phyloP scores from a whole-genome alignment of 2,888 invertebrate species.

The Lamellibrachia satsuma region DNA sequence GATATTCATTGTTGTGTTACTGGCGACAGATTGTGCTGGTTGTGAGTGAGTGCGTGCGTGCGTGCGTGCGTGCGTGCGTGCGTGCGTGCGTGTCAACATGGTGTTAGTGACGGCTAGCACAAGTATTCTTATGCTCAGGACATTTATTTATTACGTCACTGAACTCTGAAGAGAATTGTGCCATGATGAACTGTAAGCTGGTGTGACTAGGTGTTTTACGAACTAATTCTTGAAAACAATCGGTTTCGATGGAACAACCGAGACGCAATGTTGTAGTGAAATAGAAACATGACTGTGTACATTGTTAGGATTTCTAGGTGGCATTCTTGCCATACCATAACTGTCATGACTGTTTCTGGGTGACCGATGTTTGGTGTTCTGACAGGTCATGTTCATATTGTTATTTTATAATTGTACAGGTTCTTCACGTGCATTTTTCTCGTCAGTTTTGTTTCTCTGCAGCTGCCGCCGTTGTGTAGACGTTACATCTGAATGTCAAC shows the following conservation, averaged over 20 bases:
- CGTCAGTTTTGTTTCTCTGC: neutral
- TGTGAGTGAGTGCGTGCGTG: neutral
- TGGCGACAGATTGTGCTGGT: neutral
- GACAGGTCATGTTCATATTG: neutral
- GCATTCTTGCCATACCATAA: neutral
- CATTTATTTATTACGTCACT: conserved; percentile 6
- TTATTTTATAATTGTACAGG: neutral
- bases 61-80: neutral
- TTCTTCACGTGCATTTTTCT: neutral
- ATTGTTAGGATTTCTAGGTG: neutral
- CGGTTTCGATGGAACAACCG: neutral
- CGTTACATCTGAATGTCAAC: neutral
- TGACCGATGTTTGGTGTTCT: neutral
- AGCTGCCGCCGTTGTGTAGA: conserved; percentile 9
- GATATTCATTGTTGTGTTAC: neutral
- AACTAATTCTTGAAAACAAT: neutral
- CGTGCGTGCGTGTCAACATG: neutral
- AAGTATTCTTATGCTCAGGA: conserved; percentile 7
- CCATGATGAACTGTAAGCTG: neutral
- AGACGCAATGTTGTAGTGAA: neutral
- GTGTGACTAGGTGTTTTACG: neutral
- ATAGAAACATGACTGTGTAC: neutral
- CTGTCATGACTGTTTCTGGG: neutral
- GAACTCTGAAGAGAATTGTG: neutral
- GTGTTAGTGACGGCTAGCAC: neutral